Evolutionary conservation across 2,888 invertebrate species (phyloP).

Genomic region (Pachycephus smyrnensis): DNA sequence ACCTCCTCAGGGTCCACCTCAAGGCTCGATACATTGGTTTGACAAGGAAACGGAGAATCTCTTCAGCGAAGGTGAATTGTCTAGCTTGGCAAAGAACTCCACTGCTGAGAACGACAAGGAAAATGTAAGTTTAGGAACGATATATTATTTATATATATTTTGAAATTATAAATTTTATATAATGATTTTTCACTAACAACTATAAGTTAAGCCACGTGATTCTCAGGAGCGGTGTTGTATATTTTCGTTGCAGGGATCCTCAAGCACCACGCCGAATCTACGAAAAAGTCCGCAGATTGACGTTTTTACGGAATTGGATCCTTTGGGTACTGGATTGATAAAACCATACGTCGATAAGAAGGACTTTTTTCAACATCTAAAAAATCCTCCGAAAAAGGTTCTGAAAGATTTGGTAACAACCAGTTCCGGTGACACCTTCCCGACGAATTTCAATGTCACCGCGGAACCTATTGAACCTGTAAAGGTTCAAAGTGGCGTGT

Average conservation of each 20-base stretch:
- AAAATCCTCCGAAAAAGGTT: slow-evolving; percentile 93
- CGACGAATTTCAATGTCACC: slow-evolving; percentile 56
- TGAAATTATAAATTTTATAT: background rate
- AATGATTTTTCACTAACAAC: background rate
- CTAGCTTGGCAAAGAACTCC: slow-evolving; percentile 47
- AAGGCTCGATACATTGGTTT: slow-evolving; percentile 65
- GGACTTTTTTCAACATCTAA: slow-evolving; percentile 95
- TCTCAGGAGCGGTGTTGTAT: background rate
- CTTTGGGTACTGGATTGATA: slow-evolving; percentile 90
- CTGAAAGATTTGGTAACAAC: slow-evolving; percentile 82
- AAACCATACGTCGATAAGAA: slow-evolving; percentile 95
- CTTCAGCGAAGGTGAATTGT: slow-evolving; percentile 64
- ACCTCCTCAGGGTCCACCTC: slow-evolving; percentile 41
- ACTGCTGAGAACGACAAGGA: slow-evolving; percentile 55
- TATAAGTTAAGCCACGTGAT: background rate
- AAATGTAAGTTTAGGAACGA: slow-evolving; percentile 41
- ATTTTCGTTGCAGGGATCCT: slow-evolving; percentile 29
- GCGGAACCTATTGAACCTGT: slow-evolving; percentile 47
- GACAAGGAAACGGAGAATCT: slow-evolving; percentile 68
- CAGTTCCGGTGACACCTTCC: slow-evolving; percentile 57
- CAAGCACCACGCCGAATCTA: slow-evolving; percentile 40
- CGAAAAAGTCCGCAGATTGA: slow-evolving; percentile 71
- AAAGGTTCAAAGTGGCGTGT: slow-evolving; percentile 40
- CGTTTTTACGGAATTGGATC: slow-evolving; percentile 94
- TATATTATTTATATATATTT: background rate